phyloP scores from a whole-genome alignment of 2,797 vertebrate species.

The Diceros bicornis region DNA sequence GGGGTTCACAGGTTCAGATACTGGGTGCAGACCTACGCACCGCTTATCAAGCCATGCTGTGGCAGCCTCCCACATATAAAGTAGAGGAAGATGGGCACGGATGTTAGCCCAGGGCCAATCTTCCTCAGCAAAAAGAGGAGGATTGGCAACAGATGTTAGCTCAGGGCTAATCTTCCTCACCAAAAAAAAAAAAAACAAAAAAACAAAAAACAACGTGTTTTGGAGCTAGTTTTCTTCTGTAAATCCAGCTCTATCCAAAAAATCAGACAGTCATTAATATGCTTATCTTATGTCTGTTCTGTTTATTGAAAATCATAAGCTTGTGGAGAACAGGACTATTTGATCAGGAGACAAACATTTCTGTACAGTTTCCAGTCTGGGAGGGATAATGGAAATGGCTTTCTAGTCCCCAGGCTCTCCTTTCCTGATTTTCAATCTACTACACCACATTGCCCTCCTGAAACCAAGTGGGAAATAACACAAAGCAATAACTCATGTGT shows the following conservation, averaged over 20 bases:
- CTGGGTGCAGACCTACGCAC: too few species aligned
- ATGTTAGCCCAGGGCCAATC: too few species aligned
- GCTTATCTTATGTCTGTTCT: neutral
- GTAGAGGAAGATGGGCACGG: too few species aligned
- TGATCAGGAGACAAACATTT: conserved; percentile 24
- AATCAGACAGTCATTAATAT: conserved; percentile 19
- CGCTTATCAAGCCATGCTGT: too few species aligned
- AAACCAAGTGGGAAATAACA: neutral
- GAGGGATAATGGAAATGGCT: neutral
- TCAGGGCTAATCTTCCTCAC: too few species aligned
- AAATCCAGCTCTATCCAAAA: neutral
- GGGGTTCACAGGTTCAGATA: too few species aligned
- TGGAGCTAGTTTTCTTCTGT: neutral
- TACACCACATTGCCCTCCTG: neutral
- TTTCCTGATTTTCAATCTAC: conserved; percentile 4
- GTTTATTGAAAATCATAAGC: conserved; percentile 30
- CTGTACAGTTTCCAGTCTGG: neutral
- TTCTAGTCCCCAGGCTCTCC: neutral
- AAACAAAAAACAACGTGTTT: neutral
- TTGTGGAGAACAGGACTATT: neutral
- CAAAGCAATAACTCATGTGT: neutral
- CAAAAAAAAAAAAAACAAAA: too few species aligned
- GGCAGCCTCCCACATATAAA: too few species aligned
- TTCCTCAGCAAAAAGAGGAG: too few species aligned
- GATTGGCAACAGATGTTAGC: too few species aligned